A percentile compares a stretch with the other conserved stretches of the same genome.
These are phyloP conservation scores for Heliocidaris tuberculata DNA, from an alignment of 35 echinoderm and acorn worm species.

Conservation along the genomic window DNA sequence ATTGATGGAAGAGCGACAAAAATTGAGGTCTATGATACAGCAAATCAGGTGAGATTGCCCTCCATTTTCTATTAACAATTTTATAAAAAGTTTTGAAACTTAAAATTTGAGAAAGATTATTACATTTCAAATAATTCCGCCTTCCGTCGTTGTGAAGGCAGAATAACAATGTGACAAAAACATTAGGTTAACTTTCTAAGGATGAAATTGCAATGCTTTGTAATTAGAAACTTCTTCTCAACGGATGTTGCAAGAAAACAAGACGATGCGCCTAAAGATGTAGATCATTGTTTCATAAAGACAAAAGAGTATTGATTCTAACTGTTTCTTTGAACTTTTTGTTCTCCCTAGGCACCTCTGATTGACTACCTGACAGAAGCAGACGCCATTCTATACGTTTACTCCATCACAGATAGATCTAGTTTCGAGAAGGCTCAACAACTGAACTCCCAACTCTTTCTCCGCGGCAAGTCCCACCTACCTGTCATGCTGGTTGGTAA, in stretches of 20 bases:
- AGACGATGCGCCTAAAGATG: no score
- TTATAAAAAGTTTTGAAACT: no score
- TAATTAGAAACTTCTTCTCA: no score
- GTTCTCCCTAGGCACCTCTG: constrained; percentile 54
- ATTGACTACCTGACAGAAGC: constrained; percentile 79
- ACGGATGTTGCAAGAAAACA: no score
- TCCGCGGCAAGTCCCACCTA: constrained; percentile 63
- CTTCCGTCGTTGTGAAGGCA: no score
- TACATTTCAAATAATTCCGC: no score
- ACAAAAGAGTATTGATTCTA: neutral
- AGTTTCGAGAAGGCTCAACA: constrained; percentile 70
- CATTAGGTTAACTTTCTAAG: no score
- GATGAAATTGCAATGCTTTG: no score
- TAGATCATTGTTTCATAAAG: neutral
- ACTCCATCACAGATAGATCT: constrained; percentile 76
- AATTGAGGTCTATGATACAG: constrained; percentile 84
- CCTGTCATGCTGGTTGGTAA: constrained; percentile 89
- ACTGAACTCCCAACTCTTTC: constrained; percentile 60
- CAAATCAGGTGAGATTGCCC: constrained; percentile 74
- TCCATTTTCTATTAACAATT: no score
- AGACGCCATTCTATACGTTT: constrained; percentile 88
- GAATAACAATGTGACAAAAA: no score
- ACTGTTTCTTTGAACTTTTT: constrained; percentile 22
- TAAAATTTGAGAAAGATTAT: no score
- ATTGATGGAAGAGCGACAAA: constrained; percentile 80